Percentiles rank a stretch among this genome's conserved stretches.
Evolutionary conservation across 2,113 vertebrate species (phyloP).

Genomic region (Callochromis pleurospilus): DNA sequence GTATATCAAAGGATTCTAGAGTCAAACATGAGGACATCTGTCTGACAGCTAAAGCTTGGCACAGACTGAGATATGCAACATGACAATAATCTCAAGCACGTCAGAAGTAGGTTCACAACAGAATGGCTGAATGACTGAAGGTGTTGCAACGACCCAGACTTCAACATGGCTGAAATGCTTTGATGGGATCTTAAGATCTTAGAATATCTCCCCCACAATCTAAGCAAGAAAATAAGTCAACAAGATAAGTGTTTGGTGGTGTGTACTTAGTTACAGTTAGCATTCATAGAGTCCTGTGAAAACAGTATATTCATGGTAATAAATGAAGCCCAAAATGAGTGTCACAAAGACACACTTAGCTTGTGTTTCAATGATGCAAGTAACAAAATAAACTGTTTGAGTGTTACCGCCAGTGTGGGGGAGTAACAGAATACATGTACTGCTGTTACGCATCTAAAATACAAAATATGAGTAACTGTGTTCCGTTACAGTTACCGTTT

Average conservation of each 20-base stretch:
- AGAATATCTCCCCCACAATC: not conserved
- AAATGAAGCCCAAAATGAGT: not conserved
- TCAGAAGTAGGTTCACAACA: not conserved
- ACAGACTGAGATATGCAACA: not conserved
- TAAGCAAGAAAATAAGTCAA: not conserved
- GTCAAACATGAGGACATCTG: not conserved
- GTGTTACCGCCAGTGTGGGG: not conserved
- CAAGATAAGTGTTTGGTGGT: not conserved
- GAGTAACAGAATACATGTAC: too few relatives aligned
- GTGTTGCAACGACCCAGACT: not conserved
- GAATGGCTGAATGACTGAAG: not conserved
- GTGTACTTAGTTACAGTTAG: not conserved
- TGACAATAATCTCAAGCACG: not conserved
- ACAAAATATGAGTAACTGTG: too few relatives aligned
- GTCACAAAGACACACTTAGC: not conserved
- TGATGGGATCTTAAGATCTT: not conserved
- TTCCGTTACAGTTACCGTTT: too few relatives aligned
- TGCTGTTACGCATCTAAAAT: too few relatives aligned
- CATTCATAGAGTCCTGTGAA: not conserved
- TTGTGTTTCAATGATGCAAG: not conserved
- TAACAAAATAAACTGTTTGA: not conserved
- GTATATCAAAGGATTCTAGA: not conserved
- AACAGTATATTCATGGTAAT: not conserved
- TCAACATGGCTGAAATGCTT: not conserved
- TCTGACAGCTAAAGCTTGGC: not conserved